Evolutionary conservation across 1,140 invertebrate genomes (phyloP), one percentile per base, ranked within the genome.

Genomic region (Globodera ellingtonae): DNA sequence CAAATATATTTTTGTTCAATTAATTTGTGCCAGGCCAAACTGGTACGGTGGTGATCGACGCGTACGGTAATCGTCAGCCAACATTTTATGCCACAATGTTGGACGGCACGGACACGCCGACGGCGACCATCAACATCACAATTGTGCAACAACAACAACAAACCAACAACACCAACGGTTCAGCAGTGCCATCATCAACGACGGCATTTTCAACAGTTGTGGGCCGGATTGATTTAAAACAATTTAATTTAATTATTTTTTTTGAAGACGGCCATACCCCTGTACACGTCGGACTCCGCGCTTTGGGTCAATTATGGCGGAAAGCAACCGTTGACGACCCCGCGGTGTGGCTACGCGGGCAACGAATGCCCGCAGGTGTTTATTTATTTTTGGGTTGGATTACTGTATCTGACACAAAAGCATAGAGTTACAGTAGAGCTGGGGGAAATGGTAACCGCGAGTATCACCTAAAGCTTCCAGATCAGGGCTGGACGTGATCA

Each of bases 41-140:
- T 10, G 83, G 83, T 7, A 56, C 50, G 47, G 84, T 84, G 6
- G 48, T 65, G 21, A 84, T 83, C 9, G 66, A 78, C 46, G 74
- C 84, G 59, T 84, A 85, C 79, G 83, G 84, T 0, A 84, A 74
- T 24, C 62, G 84, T 6, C 67, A 75, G 44, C 83, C 83, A 35
- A 74, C 75, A 24, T 83, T 84, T 44, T 79, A 52, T 52, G 72
- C 78, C 7, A 79, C 72, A 6, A 75, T 52, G 9, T 73, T 84
- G 50, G 72, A 79, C 71, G 10, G 65, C 21, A n/a, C 21, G 3
- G 78, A 81, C 59, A 48, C 46, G 24, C 75, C 80, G 4, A 74
- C 7, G 59, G 74, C 65, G 35, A 13, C 56, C 13, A 71, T 77
- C 24, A 69, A 77, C 69, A 66, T 77, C 48, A 65, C 75, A 13